Base-by-base conservation (phyloP, 2,888 invertebrate species). In the Syrphus vitripennis region DNA sequence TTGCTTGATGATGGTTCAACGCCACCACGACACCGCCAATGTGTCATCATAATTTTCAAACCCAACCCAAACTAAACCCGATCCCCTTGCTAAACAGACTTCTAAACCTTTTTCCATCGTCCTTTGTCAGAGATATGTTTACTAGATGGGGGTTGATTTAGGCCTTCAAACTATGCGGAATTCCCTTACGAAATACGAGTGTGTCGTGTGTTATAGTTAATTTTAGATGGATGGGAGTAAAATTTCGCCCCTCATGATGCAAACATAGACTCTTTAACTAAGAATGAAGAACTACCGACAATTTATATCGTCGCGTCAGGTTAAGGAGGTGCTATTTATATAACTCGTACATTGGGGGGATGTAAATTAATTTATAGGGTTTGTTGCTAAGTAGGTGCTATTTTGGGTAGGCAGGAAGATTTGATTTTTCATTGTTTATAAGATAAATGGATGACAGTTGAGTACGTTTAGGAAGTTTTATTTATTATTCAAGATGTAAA, bases 341-440 rank as follows among this genome's bases (percentile, higher is more conserved):
- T 19, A 4, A 1, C 6, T 24, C 5, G 10, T 50, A 24, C 12
- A 14, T 50, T n/a, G 31, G 34, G 29, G 21, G 63, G 57, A 53
- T 69, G 70, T 59, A 82, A 77, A 86, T 86, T 86, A 86, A 86
- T 86, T 86, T 82, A 86, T 86, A 78, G 74, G 86, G 69, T 59
- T 21, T n/a, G n/a, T 82, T 74, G 86, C 82, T 82, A 86, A 86
- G 82, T 86, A 82, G 86, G 82, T 77, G 86, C 78, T 74, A 82
- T 65, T 86, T 77, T 71, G 75, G n/a, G 29, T 59, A 65, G 76
- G 76, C 42, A 55, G 67, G 26, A 55, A 67, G 80, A 76, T 80
- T 76, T 72, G 84, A 84, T 80, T 84, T 83, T 81, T 81, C 31
- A 42, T 10, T 67, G 42, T 61, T 21, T 34, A 63, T 34, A 63